Conservation (phyloP, 2,797 vertebrate species). For the Siniperca undulata region DNA sequence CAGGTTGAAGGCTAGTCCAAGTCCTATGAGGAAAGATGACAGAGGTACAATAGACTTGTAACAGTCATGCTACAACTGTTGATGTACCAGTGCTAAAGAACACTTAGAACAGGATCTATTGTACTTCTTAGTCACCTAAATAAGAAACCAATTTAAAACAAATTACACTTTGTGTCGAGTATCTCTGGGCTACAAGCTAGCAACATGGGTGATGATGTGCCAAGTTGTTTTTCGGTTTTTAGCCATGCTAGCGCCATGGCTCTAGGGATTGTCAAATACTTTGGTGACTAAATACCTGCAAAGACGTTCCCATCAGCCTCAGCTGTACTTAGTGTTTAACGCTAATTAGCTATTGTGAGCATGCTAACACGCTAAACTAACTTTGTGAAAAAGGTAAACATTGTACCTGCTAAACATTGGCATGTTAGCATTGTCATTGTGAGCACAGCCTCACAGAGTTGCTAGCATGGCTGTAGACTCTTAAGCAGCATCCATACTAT, state of each 20-base stretch:
- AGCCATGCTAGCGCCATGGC: background rate
- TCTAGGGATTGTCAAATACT: background rate
- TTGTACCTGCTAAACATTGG: too few relatives aligned
- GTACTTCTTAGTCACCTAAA: background rate
- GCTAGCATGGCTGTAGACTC: background rate
- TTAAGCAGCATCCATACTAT: background rate
- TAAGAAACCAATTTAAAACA: background rate
- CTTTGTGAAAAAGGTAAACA: background rate
- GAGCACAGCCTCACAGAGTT: background rate
- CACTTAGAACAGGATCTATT: background rate
- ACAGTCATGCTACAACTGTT: background rate
- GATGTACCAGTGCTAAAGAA: background rate
- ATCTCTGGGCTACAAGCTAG: background rate
- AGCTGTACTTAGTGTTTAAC: too few relatives aligned
- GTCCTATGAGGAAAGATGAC: constrained; percentile 81
- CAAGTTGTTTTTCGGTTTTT: background rate
- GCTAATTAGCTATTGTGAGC: background rate
- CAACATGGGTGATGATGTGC: background rate
- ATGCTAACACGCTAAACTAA: background rate
- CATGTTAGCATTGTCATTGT: too few relatives aligned
- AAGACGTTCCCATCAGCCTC: background rate
- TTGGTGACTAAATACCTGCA: background rate
- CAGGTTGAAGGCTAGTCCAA: constrained; percentile 97
- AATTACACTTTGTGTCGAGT: background rate
- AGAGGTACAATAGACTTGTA: constrained; percentile 4